A percentile compares a stretch with the other conserved stretches of the same genome.
Conservation (phyloP, 2,113 vertebrate genomes). For the Oenanthe oenanthe region DNA sequence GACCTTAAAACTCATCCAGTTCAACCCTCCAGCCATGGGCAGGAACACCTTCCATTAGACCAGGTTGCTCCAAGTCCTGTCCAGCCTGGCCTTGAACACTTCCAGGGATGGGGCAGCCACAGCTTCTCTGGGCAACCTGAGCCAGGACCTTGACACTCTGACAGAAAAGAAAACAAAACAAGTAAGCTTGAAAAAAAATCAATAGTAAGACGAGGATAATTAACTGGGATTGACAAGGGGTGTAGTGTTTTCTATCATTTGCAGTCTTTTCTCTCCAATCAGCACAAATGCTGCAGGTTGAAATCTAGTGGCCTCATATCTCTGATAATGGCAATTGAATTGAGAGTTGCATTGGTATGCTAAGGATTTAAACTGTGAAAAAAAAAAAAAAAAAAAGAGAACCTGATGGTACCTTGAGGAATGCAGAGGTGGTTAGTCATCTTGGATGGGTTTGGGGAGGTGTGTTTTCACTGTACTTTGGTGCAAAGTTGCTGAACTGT, state of each 20-base stretch:
- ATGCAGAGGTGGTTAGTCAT: background rate
- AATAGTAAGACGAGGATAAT: background rate
- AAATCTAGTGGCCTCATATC: rapidly evolving
- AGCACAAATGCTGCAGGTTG: background rate
- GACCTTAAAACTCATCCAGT: background rate
- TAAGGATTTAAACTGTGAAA: background rate
- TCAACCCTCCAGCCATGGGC: background rate
- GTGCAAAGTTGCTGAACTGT: background rate
- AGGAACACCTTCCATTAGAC: background rate
- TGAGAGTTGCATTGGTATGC: background rate
- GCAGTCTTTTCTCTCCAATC: background rate
- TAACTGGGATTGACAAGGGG: background rate
- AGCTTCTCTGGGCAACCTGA: background rate
- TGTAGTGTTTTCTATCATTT: background rate
- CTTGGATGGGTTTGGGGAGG: background rate
- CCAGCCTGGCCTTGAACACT: background rate
- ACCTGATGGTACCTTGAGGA: background rate
- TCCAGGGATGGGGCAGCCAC: background rate
- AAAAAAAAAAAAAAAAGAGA: rapidly evolving
- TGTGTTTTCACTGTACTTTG: background rate
- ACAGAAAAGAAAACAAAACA: background rate
- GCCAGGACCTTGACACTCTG: no score
- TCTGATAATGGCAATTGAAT: rapidly evolving
- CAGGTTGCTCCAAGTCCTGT: background rate
- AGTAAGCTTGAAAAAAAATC: background rate